Evolutionary conservation across 2,113 vertebrate genomes (phyloP).

Genomic region (Campylomormyrus tamandua): DNA sequence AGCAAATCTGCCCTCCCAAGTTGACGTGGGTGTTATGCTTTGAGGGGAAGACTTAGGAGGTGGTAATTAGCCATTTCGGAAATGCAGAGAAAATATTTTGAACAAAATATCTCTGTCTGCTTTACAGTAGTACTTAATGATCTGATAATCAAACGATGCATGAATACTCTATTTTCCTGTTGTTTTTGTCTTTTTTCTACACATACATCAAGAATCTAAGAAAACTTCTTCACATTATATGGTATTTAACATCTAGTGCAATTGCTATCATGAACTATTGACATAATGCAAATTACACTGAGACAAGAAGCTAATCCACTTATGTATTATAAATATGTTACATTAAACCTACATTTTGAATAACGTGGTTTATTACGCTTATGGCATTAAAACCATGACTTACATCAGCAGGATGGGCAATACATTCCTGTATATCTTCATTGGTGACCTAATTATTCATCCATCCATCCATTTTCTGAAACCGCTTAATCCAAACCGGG

Average conservation of each 20-base stretch:
- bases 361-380: neutral
- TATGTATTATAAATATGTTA: neutral
- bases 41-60: conserved; percentile 3
- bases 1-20: neutral
- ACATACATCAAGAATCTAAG: neutral
- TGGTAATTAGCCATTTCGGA: neutral
- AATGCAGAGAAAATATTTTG: neutral
- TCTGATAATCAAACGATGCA: neutral
- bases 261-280: neutral
- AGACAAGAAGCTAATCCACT: neutral
- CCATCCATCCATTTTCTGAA: too few species aligned
- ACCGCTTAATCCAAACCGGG: too few species aligned
- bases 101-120: neutral
- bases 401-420: neutral
- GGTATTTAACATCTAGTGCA: neutral
- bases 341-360: neutral
- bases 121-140: conserved; percentile 2
- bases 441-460: neutral
- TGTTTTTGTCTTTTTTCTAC: neutral
- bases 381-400: neutral
- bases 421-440: neutral
- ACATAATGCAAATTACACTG: neutral
- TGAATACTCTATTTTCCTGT: neutral
- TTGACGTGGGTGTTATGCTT: neutral
- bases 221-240: neutral